Conservation (phyloP, 2,888 invertebrate genomes). For the Lithosia quadra region DNA sequence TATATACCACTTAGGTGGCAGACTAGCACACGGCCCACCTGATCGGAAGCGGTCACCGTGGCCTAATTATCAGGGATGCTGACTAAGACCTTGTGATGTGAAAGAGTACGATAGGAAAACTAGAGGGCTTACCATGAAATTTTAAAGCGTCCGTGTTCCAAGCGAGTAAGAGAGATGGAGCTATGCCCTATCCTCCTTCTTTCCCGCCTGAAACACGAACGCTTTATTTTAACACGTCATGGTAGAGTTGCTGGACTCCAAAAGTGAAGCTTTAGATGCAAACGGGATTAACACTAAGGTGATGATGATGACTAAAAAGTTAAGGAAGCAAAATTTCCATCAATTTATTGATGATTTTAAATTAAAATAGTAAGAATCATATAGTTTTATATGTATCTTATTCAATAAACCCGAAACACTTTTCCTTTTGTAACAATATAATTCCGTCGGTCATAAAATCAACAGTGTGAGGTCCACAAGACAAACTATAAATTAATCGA, state of each 20-base stretch:
- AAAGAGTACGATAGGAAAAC: not conserved
- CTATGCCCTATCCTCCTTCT: too few species aligned
- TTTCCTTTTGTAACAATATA: constrained; percentile 6
- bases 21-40: too few species aligned
- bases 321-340: not conserved
- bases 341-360: not conserved
- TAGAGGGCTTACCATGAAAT: too few species aligned
- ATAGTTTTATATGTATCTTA: not conserved
- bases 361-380: not conserved
- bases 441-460: constrained; percentile 27
- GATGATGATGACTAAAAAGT: not conserved
- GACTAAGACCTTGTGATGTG: not conserved
- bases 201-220: too few species aligned
- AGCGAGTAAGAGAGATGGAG: too few species aligned
- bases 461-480: constrained; percentile 25
- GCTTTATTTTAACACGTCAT: too few species aligned
- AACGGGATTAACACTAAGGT: too few species aligned
- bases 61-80: not conserved
- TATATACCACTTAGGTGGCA: too few species aligned
- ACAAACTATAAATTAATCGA: constrained; percentile 21
- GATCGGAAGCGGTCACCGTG: too few species aligned
- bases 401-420: not conserved
- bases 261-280: not conserved
- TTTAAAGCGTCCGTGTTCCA: too few species aligned
- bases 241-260: too few species aligned